Evolutionary conservation across 1,140 invertebrate species (phyloP), one percentile per base, ranked within the genome.

Genomic region (Trichonephila clavata): DNA sequence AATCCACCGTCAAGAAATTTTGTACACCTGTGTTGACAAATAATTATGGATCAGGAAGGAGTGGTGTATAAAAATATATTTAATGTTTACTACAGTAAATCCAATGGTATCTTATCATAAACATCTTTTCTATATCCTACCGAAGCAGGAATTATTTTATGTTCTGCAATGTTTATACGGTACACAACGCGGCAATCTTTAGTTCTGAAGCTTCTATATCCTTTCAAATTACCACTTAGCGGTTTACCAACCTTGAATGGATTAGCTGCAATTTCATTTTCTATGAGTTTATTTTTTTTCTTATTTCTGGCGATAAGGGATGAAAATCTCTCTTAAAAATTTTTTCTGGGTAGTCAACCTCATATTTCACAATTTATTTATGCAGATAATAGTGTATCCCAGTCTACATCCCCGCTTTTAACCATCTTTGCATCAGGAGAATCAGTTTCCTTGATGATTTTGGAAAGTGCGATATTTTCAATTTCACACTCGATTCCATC

Each of bases 371-470:
- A 65, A 65, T 65, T 65, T 65, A 65, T 65, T 65, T 65, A 65
- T 65, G 63, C 63, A 65, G 63, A 65, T 65, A 65, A 65, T 65
- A 65, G 63, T 65, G 63, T 65, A 10, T 65, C 63, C 63, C 63
- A 81, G n/a, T 81, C 77, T 81, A 27, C 24, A 81, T 80, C 71
- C 71, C 71, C 71, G 71, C 71, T 80, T 80, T 80, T 80, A 80
- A 80, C 71, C 71, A 80, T 80, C 71, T 80, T 80, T 5, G 6
- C 24, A 4, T n/a, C n/a, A n/a, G n/a, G n/a, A n/a, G n/a, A n/a
- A n/a, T n/a, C n/a, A n/a, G n/a, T n/a, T n/a, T n/a, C n/a, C 71
- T 80, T 80, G 71, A 80, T n/a, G 71, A 80, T 80, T 80, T 80
- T 80, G 71, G 71, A 80, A 80, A 80, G 71, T 80, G 71, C 27